Base-by-base conservation (phyloP, 1,140 invertebrate species). In the Caenorhabditis latens region DNA sequence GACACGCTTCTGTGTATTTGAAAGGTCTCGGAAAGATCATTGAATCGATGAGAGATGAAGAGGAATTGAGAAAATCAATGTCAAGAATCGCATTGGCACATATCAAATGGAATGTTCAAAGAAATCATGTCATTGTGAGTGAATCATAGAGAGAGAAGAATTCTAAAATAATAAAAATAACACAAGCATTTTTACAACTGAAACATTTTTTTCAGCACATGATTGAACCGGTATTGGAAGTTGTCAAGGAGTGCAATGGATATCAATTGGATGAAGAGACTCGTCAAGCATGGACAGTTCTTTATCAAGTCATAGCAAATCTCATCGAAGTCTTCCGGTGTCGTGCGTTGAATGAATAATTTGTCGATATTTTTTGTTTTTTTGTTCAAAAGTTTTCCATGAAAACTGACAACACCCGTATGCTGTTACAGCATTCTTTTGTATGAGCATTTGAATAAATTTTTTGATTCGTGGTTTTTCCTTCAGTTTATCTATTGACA, bases 271-370 rank as follows among this genome's bases (percentile, higher is more conserved):
- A 88, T 46, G 84, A 87, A 16, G 88, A 91, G 55, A 91, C 84
- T 21, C 75, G 85, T 57, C 53, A 87, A 21, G 88, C 90, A n/a
- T 91, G 90, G 90, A 90, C 87, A 7, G 91, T 87, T 46, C 65
- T 91, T 13, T 91, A 92, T 84, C 90, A 91, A 57, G 91, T 91
- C n/a, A 91, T 91, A 53, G 90, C 90, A 9, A 90, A 91, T 79
- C 65, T 91, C 9, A 91, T 91, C 65, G 91, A 91, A 55, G 88
- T 91, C 57, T 90, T 84, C 58, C 67, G 87, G 40, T 79, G 43
- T 43, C 71, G 71, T 53, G 71, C 71, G 8, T 53, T 79, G n/a
- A 79, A 79, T 53, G 71, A 79, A 7, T 79, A 50, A 11, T 50
- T 11, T 50, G n/a, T 6, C 11, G 14, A 58, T 9, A 58, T 3